Base-by-base conservation (phyloP, 2,888 invertebrate genomes). In the Cerastis rubricosa region DNA sequence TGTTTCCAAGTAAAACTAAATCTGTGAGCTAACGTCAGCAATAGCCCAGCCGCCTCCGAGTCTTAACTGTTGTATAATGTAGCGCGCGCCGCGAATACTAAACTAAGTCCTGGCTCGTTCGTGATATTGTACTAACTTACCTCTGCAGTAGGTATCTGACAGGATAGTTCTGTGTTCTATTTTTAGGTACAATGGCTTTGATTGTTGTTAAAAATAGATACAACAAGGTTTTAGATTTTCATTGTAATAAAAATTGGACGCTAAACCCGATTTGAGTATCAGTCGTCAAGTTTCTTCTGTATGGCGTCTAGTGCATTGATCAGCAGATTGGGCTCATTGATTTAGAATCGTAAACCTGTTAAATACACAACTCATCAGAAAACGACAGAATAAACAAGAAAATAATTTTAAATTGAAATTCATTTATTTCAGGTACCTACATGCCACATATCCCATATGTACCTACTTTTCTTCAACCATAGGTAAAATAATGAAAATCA, bases 51-150 rank as follows among this genome's bases (percentile, higher is more conserved):
- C 49, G 29, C 29, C 14, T 65, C 40, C n/a, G 14, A 64, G 45
- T 40, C 57, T 25, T 43, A 75, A 67, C 71, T 85, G 57, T 43
- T 80, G 49, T 72, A 85, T 71, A 76, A 75, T 75, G 57, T 71
- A 75, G 65, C 43, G 11, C 25, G 45, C 57, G 14, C 54, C 43
- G 54, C n/a, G 68, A 82, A 75, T 57, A 51, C 25, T 22, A 17
- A 69, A 71, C 29, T 75, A 59, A 85, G 69, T 71, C 40, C 12
- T n/a, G 29, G 19, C 8, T 35, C 35, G 51, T 25, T 51, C 51
- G 49, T 57, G 8, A 29, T 45, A 49, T 45, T 70, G 49, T 54
- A 51, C 6, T 45, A 4, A 72, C 22, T 40, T 63, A 66, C 65
- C 4, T 66, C n/a, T 49, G 49, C 45, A 35, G 14, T 19, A 11